Percentiles rank a stretch among this genome's conserved stretches.
Conservation (phyloP, 1,140 invertebrate species). For the Bilobella aurantiaca region DNA sequence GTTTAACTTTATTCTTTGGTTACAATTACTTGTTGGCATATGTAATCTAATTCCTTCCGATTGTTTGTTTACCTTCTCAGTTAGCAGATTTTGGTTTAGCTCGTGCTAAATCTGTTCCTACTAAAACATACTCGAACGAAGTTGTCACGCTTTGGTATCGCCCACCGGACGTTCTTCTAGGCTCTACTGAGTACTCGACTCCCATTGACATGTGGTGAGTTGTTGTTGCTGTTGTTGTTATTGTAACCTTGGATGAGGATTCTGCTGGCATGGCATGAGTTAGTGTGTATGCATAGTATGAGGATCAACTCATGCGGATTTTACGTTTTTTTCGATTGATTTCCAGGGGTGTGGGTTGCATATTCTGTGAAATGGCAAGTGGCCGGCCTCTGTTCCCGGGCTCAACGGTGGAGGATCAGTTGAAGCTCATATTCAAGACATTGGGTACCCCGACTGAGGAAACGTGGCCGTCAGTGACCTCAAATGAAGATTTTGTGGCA, state of each 20-base stretch:
- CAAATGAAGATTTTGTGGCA: slow-evolving; percentile 45
- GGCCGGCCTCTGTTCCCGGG: neutral
- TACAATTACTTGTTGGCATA: too few relatives aligned
- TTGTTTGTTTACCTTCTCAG: too few relatives aligned
- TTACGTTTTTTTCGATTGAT: too few relatives aligned
- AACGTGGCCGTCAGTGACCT: slow-evolving; percentile 41
- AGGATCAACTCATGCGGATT: too few relatives aligned
- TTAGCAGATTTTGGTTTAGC: slow-evolving; percentile 41
- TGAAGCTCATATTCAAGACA: neutral
- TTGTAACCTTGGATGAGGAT: too few relatives aligned
- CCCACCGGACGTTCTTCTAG: slow-evolving; percentile 85
- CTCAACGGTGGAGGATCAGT: neutral
- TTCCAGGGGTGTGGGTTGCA: neutral
- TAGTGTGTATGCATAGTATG: too few relatives aligned
- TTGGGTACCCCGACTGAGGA: neutral
- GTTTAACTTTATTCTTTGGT: too few relatives aligned
- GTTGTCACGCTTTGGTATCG: slow-evolving; percentile 94
- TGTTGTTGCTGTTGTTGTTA: too few relatives aligned
- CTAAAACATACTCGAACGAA: slow-evolving; percentile 78
- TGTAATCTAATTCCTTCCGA: too few relatives aligned
- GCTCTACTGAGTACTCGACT: slow-evolving; percentile 45
- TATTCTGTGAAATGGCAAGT: neutral
- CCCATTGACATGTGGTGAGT: neutral
- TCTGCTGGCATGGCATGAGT: too few relatives aligned
- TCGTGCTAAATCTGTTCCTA: slow-evolving; percentile 66